These are phyloP conservation scores for Temnothorax curvispinosus DNA, from an alignment of 1,140 invertebrate species.

Conservation along the genomic window DNA sequence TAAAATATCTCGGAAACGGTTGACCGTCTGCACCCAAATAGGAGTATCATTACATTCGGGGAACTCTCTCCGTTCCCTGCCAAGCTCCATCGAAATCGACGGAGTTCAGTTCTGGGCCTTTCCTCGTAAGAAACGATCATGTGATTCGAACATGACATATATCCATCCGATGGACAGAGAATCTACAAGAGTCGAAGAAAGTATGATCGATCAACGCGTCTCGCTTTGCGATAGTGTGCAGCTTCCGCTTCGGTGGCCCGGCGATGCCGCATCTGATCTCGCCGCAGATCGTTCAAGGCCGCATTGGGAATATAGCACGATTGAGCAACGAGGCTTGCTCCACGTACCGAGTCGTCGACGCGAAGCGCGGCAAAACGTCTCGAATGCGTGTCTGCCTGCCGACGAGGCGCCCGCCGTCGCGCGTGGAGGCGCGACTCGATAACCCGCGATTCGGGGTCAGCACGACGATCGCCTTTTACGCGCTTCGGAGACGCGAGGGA, in stretches of 20 bases:
- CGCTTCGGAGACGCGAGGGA: conserved; percentile 33
- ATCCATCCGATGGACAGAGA: too few relatives aligned
- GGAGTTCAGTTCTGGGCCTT: too few relatives aligned
- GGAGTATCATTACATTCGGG: too few relatives aligned
- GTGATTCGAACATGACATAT: background rate
- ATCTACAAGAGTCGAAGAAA: background rate
- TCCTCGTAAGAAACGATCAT: background rate
- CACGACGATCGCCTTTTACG: conserved; percentile 67
- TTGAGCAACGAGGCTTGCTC: background rate
- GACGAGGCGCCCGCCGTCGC: conserved; percentile 15
- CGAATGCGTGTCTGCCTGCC: conserved; percentile 73
- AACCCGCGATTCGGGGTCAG: conserved; percentile 78
- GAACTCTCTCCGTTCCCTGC: too few relatives aligned
- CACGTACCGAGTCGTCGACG: conserved; percentile 39
- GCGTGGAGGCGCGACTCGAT: conserved; percentile 67
- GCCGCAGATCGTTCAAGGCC: conserved; percentile 57
- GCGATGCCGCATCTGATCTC: background rate
- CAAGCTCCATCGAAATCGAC: too few relatives aligned
- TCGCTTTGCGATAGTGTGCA: background rate
- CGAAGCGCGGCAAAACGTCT: conserved; percentile 51
- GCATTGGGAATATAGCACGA: background rate
- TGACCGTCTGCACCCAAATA: too few relatives aligned
- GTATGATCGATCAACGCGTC: background rate
- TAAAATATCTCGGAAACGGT: too few relatives aligned
- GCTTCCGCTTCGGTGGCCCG: background rate